Evolutionary conservation across 2,113 vertebrate genomes (phyloP).

Genomic region (Chaenocephalus aceratus): DNA sequence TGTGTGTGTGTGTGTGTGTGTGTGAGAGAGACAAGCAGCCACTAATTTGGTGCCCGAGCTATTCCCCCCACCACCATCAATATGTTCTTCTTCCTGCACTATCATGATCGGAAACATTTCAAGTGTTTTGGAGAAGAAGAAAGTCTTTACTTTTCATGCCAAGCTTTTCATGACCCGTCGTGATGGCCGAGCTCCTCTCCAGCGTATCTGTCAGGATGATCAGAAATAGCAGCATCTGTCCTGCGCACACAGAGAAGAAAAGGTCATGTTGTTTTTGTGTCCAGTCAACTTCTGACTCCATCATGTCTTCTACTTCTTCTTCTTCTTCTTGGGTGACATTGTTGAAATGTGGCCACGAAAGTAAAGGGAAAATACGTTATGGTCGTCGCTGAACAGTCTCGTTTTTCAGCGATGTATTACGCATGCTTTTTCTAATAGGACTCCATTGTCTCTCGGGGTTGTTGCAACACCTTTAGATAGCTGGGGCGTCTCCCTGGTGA

Average conservation of each 20-base stretch:
- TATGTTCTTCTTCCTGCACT: constrained; percentile 27
- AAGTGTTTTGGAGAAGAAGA: neutral
- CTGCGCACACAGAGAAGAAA: constrained; percentile 52
- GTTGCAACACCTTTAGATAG: constrained; percentile 45
- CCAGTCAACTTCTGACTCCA: constrained; percentile 58
- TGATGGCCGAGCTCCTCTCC: constrained; percentile 27
- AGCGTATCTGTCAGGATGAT: constrained; percentile 43
- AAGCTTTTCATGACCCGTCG: constrained; percentile 6
- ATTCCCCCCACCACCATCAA: constrained; percentile 47
- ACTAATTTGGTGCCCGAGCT: constrained; percentile 68
- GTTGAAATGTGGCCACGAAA: constrained; percentile 37
- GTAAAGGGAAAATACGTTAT: neutral
- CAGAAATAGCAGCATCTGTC: constrained; percentile 52
- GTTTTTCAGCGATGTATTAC: constrained; percentile 36
- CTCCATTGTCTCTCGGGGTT: constrained; percentile 54
- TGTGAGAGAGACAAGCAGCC: neutral
- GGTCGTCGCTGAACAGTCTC: neutral
- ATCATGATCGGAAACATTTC: constrained; percentile 1
- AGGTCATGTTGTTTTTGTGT: constrained; percentile 65
- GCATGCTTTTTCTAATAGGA: constrained; percentile 29
- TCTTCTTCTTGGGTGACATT: neutral
- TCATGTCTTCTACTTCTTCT: constrained; percentile 26
- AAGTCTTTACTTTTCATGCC: neutral
- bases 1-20: constrained; percentile 34
- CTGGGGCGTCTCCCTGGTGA: constrained; percentile 49